Percentiles rank a stretch among this genome's conserved stretches.
phyloP scores from a whole-genome alignment of 2,113 vertebrate genomes.

The Stegastes partitus region DNA sequence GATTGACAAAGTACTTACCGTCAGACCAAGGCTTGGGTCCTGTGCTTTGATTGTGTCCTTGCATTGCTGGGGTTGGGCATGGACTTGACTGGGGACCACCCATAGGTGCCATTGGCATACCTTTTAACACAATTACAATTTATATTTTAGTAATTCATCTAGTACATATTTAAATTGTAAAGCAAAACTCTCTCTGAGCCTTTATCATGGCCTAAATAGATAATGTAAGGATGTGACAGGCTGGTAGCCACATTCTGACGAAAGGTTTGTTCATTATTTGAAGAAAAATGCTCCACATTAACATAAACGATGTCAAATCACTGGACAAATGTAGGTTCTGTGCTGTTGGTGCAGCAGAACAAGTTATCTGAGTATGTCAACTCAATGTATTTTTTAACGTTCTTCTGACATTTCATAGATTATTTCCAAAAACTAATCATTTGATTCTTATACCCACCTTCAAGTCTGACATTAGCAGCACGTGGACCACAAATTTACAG shows the following conservation, averaged over 20 bases:
- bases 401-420: no score
- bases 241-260: no score
- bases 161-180: fast-evolving
- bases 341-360: fast-evolving
- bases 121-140: slow-evolving; percentile 67
- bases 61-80: slow-evolving; percentile 82
- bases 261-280: no score
- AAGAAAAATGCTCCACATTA: no score
- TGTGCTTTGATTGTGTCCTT: slow-evolving; percentile 82
- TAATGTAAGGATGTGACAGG: no score
- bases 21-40: slow-evolving; percentile 88
- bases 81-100: slow-evolving; percentile 81
- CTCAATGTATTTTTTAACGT: no score
- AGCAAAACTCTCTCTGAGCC: background rate
- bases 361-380: background rate
- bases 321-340: background rate
- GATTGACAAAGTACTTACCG: slow-evolving; percentile 69
- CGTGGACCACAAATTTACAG: no score
- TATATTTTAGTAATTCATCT: background rate
- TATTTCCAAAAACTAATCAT: no score
- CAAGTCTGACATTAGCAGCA: no score
- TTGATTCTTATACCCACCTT: no score
- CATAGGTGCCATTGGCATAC: slow-evolving; percentile 85
- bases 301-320: background rate
- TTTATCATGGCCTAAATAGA: background rate